A percentile compares a stretch with the other conserved stretches of the same genome.
Evolutionary conservation across 2,797 vertebrate species (phyloP).

Genomic region (Anguilla anguilla): DNA sequence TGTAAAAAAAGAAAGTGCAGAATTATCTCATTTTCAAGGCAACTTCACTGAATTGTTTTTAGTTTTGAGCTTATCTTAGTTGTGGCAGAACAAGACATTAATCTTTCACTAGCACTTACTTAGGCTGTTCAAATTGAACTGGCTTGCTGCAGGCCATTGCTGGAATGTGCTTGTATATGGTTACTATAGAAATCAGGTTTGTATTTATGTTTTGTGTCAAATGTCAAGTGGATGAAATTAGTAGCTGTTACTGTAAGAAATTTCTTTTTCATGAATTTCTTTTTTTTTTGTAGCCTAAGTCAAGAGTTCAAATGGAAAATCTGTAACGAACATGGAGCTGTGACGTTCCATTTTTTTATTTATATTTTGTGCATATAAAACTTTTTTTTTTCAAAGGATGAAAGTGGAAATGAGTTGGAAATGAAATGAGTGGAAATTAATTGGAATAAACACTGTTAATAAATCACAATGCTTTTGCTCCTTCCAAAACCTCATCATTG

Average conservation of each 20-base stretch:
- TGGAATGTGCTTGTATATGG: neutral
- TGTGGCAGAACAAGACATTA: neutral
- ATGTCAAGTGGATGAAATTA: neutral
- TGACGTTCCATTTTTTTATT: neutral
- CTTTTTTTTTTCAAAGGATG: neutral
- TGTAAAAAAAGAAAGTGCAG: neutral
- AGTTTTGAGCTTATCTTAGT: too few relatives aligned
- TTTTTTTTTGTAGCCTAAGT: neutral
- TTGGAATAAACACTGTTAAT: neutral
- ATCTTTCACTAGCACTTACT: neutral
- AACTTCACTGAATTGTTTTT: too few relatives aligned
- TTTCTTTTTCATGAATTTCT: neutral
- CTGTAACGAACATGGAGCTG: neutral
- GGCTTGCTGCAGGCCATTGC: neutral
- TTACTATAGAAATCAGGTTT: neutral
- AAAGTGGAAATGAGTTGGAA: conserved; percentile 8
- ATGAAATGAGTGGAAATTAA: conserved; percentile 53
- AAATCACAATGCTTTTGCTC: conserved; percentile 43
- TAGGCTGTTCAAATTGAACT: neutral
- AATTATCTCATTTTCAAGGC: too few relatives aligned
- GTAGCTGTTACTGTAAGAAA: neutral
- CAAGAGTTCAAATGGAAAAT: neutral
- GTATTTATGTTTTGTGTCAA: neutral
- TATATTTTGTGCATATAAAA: neutral
- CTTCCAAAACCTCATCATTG: conserved; percentile 49